A percentile compares a stretch with the other conserved stretches of the same genome.
phyloP scores from a whole-genome alignment of 2,888 invertebrate genomes.

The Hecatera dysodea region DNA sequence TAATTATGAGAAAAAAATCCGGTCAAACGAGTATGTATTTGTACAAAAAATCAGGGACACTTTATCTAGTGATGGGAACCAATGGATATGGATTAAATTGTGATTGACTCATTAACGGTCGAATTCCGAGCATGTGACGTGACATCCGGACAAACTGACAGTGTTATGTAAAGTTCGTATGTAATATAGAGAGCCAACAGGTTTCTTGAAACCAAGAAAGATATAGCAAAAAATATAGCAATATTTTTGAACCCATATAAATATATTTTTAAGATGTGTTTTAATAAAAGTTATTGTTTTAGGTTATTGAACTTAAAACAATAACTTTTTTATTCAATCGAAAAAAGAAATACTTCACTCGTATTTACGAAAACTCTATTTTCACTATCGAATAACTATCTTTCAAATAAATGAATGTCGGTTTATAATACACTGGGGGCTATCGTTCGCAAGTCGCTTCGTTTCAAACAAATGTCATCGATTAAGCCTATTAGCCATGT shows the following conservation, averaged over 20 bases:
- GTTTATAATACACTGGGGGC: slow-evolving; percentile 58
- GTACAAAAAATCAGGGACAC: slow-evolving; percentile 70
- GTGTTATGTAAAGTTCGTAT: slow-evolving; percentile 25
- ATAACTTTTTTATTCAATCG: too few species aligned
- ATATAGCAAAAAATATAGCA: too few species aligned
- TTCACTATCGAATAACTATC: slow-evolving; percentile 57
- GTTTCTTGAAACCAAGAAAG: too few species aligned
- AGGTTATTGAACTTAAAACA: too few species aligned
- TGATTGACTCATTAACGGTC: slow-evolving; percentile 62
- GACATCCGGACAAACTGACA: slow-evolving; percentile 30
- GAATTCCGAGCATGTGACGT: slow-evolving; percentile 47
- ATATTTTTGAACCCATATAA: too few species aligned
- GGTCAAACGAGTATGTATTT: slow-evolving; percentile 64
- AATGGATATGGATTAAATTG: slow-evolving; percentile 63
- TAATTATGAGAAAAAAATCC: slow-evolving; percentile 68
- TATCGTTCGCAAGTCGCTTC: slow-evolving; percentile 61
- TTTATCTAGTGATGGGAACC: slow-evolving; percentile 69
- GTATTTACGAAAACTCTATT: slow-evolving; percentile 14
- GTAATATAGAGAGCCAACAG: too few species aligned
- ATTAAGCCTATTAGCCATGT: slow-evolving; percentile 69
- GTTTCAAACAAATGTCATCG: slow-evolving; percentile 69
- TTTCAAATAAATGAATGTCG: slow-evolving; percentile 59
- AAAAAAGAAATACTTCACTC: neutral
- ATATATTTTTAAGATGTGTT: too few species aligned
- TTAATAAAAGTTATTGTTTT: too few species aligned